These are phyloP conservation scores for Drosophila niveifrons DNA, from an alignment of 2,888 invertebrate species.

Conservation along the genomic window DNA sequence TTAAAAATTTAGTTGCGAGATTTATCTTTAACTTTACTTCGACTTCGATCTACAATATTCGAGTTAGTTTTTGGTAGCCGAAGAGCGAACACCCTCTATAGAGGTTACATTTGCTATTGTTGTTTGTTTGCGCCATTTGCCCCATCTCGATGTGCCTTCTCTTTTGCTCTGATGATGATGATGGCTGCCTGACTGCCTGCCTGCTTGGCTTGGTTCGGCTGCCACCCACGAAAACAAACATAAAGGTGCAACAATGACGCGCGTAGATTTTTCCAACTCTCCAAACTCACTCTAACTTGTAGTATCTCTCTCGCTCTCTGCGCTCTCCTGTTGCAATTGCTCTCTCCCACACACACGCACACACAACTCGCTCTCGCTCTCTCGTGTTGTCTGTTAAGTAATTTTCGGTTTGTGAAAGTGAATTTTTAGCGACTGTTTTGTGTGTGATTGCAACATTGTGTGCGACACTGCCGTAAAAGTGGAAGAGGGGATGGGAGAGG, in stretches of 20 bases:
- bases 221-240: slow-evolving; percentile 82
- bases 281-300: slow-evolving; percentile 19
- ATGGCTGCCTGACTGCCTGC: slow-evolving; percentile 9
- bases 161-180: slow-evolving; percentile 2
- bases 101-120: slow-evolving; percentile 78
- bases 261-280: slow-evolving; percentile 66
- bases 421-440: slow-evolving; percentile 76
- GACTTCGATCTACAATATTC: background rate
- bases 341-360: slow-evolving; percentile 7
- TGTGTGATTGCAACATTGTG: slow-evolving; percentile 75
- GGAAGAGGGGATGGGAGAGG: slow-evolving; percentile 19
- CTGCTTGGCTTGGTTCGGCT: background rate
- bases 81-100: slow-evolving; percentile 68
- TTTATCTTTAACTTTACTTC: no score
- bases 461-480: slow-evolving; percentile 23
- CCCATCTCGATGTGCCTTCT: slow-evolving; percentile 9
- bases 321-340: slow-evolving; percentile 45
- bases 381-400: slow-evolving; percentile 51
- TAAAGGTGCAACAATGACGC: slow-evolving; percentile 82
- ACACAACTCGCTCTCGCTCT: slow-evolving; percentile 18
- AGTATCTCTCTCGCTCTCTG: slow-evolving; percentile 14
- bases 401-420: slow-evolving; percentile 71
- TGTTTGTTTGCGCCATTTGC: slow-evolving; percentile 77
- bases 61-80: slow-evolving; percentile 21
- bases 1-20: no score